Conservation (phyloP, 2,113 vertebrate species). For the Dasyprocta punctata region DNA sequence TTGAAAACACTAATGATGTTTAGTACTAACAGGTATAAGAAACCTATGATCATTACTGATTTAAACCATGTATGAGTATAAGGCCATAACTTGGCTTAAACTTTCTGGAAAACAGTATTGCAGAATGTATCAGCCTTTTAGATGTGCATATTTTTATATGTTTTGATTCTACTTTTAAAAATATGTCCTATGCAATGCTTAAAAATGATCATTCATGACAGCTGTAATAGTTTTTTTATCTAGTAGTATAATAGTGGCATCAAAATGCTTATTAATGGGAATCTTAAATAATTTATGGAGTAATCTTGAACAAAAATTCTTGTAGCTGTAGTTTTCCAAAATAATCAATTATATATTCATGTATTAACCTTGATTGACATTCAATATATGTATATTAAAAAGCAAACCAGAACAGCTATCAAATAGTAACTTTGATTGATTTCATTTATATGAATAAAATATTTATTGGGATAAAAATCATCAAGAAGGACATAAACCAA, state of each 20-base stretch:
- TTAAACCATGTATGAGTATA: background rate
- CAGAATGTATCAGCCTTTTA: background rate
- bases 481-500: background rate
- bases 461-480: background rate
- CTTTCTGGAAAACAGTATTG: background rate
- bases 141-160: background rate
- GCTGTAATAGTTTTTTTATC: background rate
- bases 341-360: background rate
- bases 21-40: background rate
- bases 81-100: background rate
- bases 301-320: constrained; percentile 21
- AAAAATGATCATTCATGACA: too few species aligned
- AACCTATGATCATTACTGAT: background rate
- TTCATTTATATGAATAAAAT: constrained; percentile 6
- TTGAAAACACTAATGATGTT: background rate
- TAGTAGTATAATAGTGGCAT: background rate
- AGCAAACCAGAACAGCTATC: background rate
- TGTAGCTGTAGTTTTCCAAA: constrained; percentile 7
- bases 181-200: background rate
- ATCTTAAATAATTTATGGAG: background rate
- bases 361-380: background rate
- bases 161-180: background rate
- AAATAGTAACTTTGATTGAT: background rate
- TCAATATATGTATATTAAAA: background rate
- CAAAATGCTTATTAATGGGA: background rate